A percentile compares a stretch with the other conserved stretches of the same genome.
phyloP scores from a whole-genome alignment of 2,797 vertebrate genomes.

The Iguana delicatissima region DNA sequence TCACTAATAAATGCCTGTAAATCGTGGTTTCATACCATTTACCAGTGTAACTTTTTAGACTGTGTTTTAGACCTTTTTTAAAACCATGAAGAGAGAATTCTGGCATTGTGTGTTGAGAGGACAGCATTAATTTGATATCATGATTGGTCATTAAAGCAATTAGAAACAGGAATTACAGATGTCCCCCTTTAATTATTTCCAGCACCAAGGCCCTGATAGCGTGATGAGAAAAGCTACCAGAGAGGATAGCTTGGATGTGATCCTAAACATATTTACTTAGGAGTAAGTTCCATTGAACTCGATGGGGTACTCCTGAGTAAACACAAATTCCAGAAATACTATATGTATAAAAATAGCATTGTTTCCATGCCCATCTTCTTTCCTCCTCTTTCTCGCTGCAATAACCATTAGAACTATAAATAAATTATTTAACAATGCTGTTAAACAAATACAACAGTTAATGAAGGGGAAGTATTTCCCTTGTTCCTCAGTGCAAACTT shows the following conservation, averaged over 20 bases:
- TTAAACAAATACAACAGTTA: neutral
- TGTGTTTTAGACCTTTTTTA: conserved; percentile 46
- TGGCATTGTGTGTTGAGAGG: conserved; percentile 47
- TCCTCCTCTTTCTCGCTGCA: neutral
- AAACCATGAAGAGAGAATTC: conserved; percentile 61
- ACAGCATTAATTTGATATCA: neutral
- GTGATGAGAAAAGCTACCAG: conserved; percentile 50
- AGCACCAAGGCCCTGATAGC: conserved; percentile 56
- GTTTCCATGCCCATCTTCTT: neutral
- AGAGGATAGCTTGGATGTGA: conserved; percentile 31
- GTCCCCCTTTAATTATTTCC: conserved; percentile 53
- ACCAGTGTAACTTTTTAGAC: conserved; percentile 37
- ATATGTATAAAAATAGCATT: rapidly evolving
- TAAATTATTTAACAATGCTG: neutral
- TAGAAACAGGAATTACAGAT: conserved; percentile 43
- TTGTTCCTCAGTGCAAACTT: conserved; percentile 1
- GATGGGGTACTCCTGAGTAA: neutral
- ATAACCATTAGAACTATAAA: neutral
- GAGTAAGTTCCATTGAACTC: neutral
- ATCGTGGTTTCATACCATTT: conserved; percentile 41
- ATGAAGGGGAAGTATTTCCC: neutral
- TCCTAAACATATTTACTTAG: neutral
- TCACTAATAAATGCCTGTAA: conserved; percentile 52
- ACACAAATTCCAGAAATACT: conserved; percentile 6
- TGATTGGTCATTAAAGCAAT: neutral